Evolutionary conservation across 2,797 vertebrate species (phyloP).

Genomic region (Onychomys leucogaster): DNA sequence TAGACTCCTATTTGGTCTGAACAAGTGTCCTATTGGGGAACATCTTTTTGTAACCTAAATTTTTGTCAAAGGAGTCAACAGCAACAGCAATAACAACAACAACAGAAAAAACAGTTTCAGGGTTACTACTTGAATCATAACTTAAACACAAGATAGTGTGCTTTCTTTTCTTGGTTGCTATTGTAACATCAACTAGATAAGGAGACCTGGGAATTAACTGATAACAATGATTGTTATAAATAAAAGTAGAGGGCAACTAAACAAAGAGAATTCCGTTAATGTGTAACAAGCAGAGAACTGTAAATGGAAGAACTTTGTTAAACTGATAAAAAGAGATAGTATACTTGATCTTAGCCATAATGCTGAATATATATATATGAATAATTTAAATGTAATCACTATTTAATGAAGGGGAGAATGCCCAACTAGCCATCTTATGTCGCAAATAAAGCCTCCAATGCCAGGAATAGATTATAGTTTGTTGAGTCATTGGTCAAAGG

Average conservation of each 20-base stretch:
- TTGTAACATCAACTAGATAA: slow-evolving; percentile 15
- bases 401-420: background rate
- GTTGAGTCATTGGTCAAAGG: background rate
- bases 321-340: background rate
- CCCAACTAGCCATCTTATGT: background rate
- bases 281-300: background rate
- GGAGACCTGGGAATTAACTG: background rate
- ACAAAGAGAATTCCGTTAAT: background rate
- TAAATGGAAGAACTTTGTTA: slow-evolving; percentile 1
- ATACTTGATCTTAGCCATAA: background rate
- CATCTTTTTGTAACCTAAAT: background rate
- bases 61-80: slow-evolving; percentile 34
- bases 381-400: background rate
- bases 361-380: background rate
- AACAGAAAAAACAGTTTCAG: background rate
- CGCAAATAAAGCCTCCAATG: background rate
- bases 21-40: background rate
- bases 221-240: slow-evolving; percentile 13
- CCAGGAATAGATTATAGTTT: background rate
- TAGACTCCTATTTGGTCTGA: background rate
- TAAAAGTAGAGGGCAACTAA: slow-evolving; percentile 3
- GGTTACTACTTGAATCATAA: background rate
- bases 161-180: background rate
- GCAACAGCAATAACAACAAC: background rate
- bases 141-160: background rate